Evolutionary conservation across 2,888 invertebrate genomes (phyloP), one percentile per base, ranked within the genome.

Genomic region (Dryocosmus kuriphilus): DNA sequence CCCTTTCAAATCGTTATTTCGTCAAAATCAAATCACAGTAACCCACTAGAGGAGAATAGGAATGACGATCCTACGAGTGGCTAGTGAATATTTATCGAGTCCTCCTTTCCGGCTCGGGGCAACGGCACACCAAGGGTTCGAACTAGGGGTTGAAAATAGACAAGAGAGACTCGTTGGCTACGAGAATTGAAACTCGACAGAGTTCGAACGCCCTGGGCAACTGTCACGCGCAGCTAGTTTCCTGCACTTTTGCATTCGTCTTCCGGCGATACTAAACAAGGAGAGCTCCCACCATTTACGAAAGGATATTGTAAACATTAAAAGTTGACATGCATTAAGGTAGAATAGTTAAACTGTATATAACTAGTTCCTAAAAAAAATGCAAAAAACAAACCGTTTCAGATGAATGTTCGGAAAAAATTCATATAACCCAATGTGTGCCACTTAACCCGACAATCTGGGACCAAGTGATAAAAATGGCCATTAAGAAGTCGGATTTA

Each of bases 211-310:
- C 85, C 85, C 82, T 75, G 75, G 84, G 87, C 86, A 81, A 85
- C 86, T 87, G 86, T 86, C 88, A 87, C 83, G 82, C 76, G 82
- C 86, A 88, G 86, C 83, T 84, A 85, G 83, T 82, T 85, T 83
- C 80, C 81, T 81, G 80, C 76, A 84, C 80, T 84, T 81, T 82
- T 75, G 77, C 80, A 79, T 75, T 81, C 51, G 30, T 71, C 51
- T 46, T 71, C 71, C 71, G 30, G 19, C 51, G 2, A n/a, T 30
- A 14, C 71, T 30, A 22, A 55, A 71, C 71, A 16, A 16, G 6
- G 14, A 60, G 27, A 60, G 5, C 24, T 24, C 5, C 60, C 60
- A 60, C 24, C 24, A 27, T 7, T 27, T 16, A 27, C 27, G 27
- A 60, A 27, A 60, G 55, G 22, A 55, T 55, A 55, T 55, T 55